These are phyloP conservation scores for Hyalella azteca DNA, from an alignment of 2,888 invertebrate species.

Conservation along the genomic window DNA sequence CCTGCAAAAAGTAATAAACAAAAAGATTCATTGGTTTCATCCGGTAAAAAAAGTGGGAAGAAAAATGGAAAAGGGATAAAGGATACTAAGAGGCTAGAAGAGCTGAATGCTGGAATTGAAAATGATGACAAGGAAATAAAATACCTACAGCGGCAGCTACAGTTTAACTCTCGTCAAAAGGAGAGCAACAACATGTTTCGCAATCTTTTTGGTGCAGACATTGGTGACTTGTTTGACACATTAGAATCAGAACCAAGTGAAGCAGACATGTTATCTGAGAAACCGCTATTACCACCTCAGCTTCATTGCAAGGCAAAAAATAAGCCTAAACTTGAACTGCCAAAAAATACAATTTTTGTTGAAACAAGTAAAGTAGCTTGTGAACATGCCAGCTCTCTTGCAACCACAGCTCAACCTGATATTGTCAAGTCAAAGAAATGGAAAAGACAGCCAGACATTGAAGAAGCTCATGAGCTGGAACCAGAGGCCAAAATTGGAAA, in stretches of 20 bases:
- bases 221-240: not conserved
- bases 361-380: slow-evolving; percentile 3
- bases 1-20: not conserved
- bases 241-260: slow-evolving; percentile 25
- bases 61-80: not conserved
- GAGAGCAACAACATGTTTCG: slow-evolving; percentile 25
- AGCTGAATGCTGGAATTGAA: slow-evolving; percentile 11
- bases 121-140: slow-evolving; percentile 26
- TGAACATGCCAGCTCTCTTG: not conserved
- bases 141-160: slow-evolving; percentile 14
- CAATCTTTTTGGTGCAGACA: slow-evolving; percentile 24
- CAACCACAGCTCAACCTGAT: no score
- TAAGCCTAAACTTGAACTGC: slow-evolving; percentile 14
- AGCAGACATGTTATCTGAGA: not conserved
- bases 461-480: no score
- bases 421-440: slow-evolving; percentile 19
- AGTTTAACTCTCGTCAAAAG: not conserved
- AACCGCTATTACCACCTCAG: not conserved
- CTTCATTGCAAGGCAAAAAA: not conserved
- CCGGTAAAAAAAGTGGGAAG: not conserved
- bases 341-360: slow-evolving; percentile 8
- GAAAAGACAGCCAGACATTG: no score
- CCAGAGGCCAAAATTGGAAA: not conserved
- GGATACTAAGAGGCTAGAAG: not conserved
- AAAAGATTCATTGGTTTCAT: not conserved